Conservation (phyloP, 1,140 invertebrate species). For the Mycetomoellerius zeteki region DNA sequence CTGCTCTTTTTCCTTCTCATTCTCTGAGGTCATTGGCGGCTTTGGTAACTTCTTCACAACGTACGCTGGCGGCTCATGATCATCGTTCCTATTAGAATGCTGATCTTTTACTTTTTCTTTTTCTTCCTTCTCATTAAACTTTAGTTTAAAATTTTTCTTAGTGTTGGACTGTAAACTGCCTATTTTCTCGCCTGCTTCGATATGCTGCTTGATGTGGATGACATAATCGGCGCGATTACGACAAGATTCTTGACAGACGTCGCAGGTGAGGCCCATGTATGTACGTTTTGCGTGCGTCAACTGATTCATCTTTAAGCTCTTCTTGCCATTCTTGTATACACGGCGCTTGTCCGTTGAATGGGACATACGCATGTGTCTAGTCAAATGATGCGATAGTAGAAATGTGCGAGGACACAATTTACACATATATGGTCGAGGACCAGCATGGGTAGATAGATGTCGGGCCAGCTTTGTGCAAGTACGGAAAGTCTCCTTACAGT, state of each 20-base stretch:
- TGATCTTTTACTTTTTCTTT: constrained; percentile 81
- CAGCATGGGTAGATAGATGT: constrained; percentile 90
- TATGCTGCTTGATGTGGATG: constrained; percentile 86
- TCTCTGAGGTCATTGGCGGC: constrained; percentile 38
- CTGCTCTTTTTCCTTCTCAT: constrained; percentile 53
- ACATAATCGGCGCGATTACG: constrained; percentile 86
- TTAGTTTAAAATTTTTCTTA: constrained; percentile 80
- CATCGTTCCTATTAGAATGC: constrained; percentile 83
- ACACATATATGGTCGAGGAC: constrained; percentile 90
- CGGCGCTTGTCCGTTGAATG: constrained; percentile 89
- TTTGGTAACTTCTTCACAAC: constrained; percentile 83
- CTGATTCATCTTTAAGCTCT: constrained; percentile 86
- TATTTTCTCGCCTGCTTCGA: constrained; percentile 86
- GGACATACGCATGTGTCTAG: constrained; percentile 88
- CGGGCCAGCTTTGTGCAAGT: constrained; percentile 90
- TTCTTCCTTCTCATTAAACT: constrained; percentile 82
- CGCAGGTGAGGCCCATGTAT: constrained; percentile 83
- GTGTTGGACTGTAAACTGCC: constrained; percentile 83
- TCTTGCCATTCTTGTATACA: constrained; percentile 88
- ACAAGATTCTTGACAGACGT: constrained; percentile 85
- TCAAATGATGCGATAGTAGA: constrained; percentile 91
- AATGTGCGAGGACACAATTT: constrained; percentile 92
- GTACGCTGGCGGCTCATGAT: constrained; percentile 84
- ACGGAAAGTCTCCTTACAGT: constrained; percentile 89
- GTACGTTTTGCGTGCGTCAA: constrained; percentile 86